Evolutionary conservation across 1,140 invertebrate species (phyloP).

Genomic region (Eumaeus atala): DNA sequence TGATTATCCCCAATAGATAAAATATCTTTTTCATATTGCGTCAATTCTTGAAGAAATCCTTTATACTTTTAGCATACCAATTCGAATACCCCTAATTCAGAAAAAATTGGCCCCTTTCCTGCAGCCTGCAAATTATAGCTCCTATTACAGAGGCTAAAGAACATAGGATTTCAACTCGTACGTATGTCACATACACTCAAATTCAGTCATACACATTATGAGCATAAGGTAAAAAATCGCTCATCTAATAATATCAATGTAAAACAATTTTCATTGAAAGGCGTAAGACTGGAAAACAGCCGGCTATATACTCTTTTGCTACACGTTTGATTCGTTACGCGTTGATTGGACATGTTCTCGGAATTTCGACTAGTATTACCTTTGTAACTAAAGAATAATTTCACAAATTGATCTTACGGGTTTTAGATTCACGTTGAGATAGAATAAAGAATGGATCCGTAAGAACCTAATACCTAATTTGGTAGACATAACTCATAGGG

Average conservation of each 20-base stretch:
- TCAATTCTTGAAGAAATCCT: too few species aligned
- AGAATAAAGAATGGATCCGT: too few species aligned
- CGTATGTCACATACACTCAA: background rate
- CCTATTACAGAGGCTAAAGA: slow-evolving; percentile 20
- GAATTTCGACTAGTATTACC: slow-evolving; percentile 19
- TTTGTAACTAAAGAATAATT: slow-evolving; percentile 7
- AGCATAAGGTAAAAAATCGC: slow-evolving; percentile 11
- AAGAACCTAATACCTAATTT: too few species aligned
- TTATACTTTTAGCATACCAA: slow-evolving; percentile 11
- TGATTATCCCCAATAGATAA: too few species aligned
- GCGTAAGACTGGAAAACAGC: slow-evolving; percentile 27
- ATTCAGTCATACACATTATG: background rate
- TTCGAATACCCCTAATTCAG: slow-evolving; percentile 21
- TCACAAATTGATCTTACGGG: background rate
- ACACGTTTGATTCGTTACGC: slow-evolving; percentile 24
- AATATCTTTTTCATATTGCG: too few species aligned
- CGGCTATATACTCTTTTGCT: slow-evolving; percentile 22
- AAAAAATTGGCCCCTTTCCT: slow-evolving; percentile 28
- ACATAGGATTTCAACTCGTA: slow-evolving; percentile 11
- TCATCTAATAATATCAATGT: slow-evolving; percentile 11
- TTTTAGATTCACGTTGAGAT: background rate
- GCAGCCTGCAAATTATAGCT: slow-evolving; percentile 31
- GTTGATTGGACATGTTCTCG: slow-evolving; percentile 23
- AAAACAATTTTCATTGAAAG: slow-evolving; percentile 21
- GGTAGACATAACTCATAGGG: too few species aligned